A percentile compares a stretch with the other conserved stretches of the same genome.
These are phyloP conservation scores for Gymnocheta viridis DNA, from an alignment of 2,888 invertebrate species.

Conservation along the genomic window DNA sequence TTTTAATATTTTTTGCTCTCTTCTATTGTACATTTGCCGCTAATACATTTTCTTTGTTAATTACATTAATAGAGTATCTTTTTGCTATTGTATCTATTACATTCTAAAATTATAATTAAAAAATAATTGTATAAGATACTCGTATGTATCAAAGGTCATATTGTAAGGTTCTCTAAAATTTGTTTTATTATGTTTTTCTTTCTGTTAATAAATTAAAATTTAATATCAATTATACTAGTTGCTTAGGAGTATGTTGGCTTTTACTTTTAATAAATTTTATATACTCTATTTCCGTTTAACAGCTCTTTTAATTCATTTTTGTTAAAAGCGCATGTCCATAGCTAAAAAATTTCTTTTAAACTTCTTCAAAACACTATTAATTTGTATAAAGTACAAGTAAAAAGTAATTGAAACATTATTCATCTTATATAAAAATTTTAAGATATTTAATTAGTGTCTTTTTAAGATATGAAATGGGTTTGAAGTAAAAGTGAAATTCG, in stretches of 20 bases:
- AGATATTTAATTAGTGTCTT: not conserved
- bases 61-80: no score
- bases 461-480: not conserved
- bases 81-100: no score
- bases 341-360: not conserved
- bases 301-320: not conserved
- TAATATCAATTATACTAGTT: no score
- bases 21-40: no score
- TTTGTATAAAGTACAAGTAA: not conserved
- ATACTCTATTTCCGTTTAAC: not conserved
- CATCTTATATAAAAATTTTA: not conserved
- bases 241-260: not conserved
- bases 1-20: no score
- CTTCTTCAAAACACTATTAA: not conserved
- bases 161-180: no score
- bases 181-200: no score
- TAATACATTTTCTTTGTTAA: no score
- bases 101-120: no score
- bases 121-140: no score
- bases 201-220: no score
- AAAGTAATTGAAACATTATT: not conserved
- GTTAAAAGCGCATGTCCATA: not conserved
- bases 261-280: not conserved
- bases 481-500: conserved; percentile 53
- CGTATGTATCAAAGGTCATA: no score